A percentile compares a stretch with the other conserved stretches of the same genome.
phyloP scores from a whole-genome alignment of 37 sponge, comb jelly and placozoan genomes.

The Eunapius fragilis region DNA sequence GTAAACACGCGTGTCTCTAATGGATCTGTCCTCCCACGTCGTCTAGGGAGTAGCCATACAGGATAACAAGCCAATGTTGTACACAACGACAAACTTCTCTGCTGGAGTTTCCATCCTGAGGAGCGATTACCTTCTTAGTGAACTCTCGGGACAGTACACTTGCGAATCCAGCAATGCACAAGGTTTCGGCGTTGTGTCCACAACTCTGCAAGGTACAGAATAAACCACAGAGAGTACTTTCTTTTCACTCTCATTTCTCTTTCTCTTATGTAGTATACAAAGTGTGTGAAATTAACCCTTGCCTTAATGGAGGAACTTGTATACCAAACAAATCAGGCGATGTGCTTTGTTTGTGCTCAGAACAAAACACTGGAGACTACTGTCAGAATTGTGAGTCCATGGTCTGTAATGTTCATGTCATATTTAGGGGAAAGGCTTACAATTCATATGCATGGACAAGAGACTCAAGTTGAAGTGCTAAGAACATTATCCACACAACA shows the following conservation, averaged over 20 bases:
- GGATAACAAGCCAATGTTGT: neutral
- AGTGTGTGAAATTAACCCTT: neutral
- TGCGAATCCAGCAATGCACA: neutral
- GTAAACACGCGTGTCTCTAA: too few species aligned
- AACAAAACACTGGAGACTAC: neutral
- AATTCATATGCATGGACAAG: too few species aligned
- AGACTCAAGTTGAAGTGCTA: too few species aligned
- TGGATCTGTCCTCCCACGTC: neutral
- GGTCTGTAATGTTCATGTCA: too few species aligned
- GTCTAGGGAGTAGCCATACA: neutral
- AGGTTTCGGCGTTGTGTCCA: neutral
- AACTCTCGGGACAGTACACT: neutral
- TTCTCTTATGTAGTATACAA: too few species aligned
- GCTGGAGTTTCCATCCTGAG: neutral
- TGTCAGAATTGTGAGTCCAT: neutral
- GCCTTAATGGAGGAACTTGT: neutral
- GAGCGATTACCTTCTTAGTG: neutral
- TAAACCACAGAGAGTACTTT: too few species aligned
- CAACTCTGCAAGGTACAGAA: neutral
- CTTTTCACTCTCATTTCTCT: too few species aligned
- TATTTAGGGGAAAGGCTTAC: too few species aligned
- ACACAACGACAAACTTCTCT: neutral
- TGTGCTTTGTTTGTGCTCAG: neutral
- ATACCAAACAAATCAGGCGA: neutral
- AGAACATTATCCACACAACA: too few species aligned